Evolutionary conservation across 2,113 vertebrate genomes (phyloP).

Genomic region (Falcunculus frontatus): DNA sequence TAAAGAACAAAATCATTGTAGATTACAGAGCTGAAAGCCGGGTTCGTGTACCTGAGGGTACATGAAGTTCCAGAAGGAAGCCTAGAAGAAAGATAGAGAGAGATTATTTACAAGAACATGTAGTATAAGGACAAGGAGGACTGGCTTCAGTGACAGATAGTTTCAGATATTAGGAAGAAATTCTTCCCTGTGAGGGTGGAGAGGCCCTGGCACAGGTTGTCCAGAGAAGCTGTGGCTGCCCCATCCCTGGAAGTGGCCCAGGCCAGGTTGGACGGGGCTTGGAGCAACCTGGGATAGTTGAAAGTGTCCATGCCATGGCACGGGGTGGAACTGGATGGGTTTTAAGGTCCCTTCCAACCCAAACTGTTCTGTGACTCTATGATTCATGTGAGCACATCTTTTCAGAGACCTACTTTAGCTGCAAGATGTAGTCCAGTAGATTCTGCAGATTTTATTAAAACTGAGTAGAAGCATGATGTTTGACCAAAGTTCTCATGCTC

Average conservation of each 20-base stretch:
- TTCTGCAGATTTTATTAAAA: background rate
- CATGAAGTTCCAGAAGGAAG: background rate
- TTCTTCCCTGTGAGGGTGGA: fast-evolving
- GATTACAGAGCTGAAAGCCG: background rate
- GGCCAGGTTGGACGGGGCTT: fast-evolving
- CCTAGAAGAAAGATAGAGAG: background rate
- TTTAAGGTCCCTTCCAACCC: background rate
- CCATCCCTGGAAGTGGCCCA: background rate
- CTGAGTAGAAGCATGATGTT: background rate
- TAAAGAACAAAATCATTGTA: background rate
- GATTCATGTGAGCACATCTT: background rate
- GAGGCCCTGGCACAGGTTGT: background rate
- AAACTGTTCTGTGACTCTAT: background rate
- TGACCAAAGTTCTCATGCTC: background rate
- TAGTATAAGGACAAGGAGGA: background rate
- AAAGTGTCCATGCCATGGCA: background rate
- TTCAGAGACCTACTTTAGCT: background rate
- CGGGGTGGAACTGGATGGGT: fast-evolving
- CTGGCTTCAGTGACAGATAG: background rate
- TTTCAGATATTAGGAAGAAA: background rate
- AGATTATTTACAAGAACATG: background rate
- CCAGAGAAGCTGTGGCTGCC: background rate
- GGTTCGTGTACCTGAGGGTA: background rate
- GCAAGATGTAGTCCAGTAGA: background rate
- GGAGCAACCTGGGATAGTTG: background rate